Base-by-base conservation (phyloP, 30 jellyfish, hydroid and myxozoan genomes). In the Aurelia aurita region DNA sequence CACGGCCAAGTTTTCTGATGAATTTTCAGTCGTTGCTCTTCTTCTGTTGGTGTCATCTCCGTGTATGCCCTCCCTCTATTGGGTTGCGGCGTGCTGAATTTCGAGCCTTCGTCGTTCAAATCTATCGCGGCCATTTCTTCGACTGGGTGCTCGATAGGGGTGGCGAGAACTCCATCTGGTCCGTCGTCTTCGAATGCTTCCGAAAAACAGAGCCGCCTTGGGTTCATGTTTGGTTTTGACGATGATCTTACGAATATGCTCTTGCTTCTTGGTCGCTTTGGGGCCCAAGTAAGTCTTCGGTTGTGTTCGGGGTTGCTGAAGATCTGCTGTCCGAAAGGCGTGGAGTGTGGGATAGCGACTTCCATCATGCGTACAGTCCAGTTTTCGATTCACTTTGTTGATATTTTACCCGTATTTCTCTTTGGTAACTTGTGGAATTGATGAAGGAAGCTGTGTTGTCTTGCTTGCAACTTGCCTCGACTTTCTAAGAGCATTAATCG, bases 181-280 rank as follows among this genome's bases (percentile, higher is more conserved):
- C 85, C 91, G 31, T 81, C 85, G 61, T 81, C 91, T 51, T 49
- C 91, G 43, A 81, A 81, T 47, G 85, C 85, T 39, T 73, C 85
- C 6, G 91, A 81, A 57, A 81, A 81, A 58, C 79, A 28, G 69
- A 81, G 77, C 10, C 84, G 66, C 19, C 79, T 55, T 13, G 91
- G 91, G 53, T 54, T 69, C 35, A 69, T 64, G 31, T 2, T 54
- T 58, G 22, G 27, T 35, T 57, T 81, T 13, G 57, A 34, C 14
- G 71, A 45, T 15, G 35, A 23, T n/a, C 85, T 66, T 0, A 74
- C 72, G 22, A 80, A 67, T 84, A 67, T 67, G 69, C 83, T 81
- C 58, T 69, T 44, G 71, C 85, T 66, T 28, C 91, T 31, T n/a
- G 20, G 78, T 23, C 91, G 66, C 45, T 49, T 68, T 62, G 91